Percentiles rank a stretch among this genome's conserved stretches.
These are phyloP conservation scores for Protonibea diacanthus DNA, from an alignment of 2,797 vertebrate genomes.

Conservation along the genomic window DNA sequence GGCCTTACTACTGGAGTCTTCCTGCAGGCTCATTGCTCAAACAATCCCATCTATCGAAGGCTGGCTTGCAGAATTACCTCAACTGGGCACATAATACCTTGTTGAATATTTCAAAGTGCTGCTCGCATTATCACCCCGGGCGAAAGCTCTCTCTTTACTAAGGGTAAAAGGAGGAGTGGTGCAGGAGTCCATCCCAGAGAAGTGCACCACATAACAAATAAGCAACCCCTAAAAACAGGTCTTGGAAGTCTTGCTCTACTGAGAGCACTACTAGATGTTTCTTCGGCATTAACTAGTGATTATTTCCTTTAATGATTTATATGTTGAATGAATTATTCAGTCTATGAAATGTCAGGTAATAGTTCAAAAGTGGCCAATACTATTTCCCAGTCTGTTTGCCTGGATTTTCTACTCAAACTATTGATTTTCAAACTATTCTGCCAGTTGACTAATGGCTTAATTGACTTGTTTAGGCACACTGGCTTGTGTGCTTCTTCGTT, in stretches of 20 bases:
- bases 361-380: not conserved
- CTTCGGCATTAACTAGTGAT: not conserved
- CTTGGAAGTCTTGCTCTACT: not conserved
- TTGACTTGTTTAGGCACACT: not conserved
- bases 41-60: conserved; percentile 37
- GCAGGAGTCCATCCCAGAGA: conserved; percentile 29
- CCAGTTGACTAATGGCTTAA: not conserved
- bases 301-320: not conserved
- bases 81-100: conserved; percentile 60
- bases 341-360: not conserved
- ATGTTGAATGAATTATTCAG: not conserved
- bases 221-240: conserved; percentile 22
- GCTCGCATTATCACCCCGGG: conserved; percentile 61
- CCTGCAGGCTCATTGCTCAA: conserved; percentile 43
- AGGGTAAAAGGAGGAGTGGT: conserved; percentile 38
- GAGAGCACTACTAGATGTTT: not conserved
- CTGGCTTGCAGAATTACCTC: conserved; percentile 61
- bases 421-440: conserved; percentile 2
- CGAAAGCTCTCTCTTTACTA: conserved; percentile 56
- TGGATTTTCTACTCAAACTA: not conserved
- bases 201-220: conserved; percentile 41
- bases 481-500: conserved; percentile 14
- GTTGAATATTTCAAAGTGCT: conserved; percentile 77
- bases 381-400: not conserved
- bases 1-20: conserved; percentile 25